These are phyloP conservation scores for Saguinus midas DNA, from an alignment of 2,113 vertebrate genomes.

Conservation along the genomic window DNA sequence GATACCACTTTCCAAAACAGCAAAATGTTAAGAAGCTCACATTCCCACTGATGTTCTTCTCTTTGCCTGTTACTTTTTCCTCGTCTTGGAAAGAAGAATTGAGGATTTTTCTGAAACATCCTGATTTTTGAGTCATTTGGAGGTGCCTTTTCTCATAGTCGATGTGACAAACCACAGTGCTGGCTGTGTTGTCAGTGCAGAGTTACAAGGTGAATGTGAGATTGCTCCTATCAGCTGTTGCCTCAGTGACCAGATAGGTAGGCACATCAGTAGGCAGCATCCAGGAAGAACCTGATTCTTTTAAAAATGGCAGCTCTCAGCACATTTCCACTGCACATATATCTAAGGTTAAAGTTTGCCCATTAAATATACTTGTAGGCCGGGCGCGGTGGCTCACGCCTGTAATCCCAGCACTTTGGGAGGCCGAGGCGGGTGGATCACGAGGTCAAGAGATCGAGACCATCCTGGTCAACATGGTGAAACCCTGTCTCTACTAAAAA, in stretches of 20 bases:
- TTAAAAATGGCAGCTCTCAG: not conserved
- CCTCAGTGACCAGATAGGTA: not conserved
- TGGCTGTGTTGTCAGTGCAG: not conserved
- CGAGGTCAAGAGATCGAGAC: too few species aligned
- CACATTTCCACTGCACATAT: not conserved
- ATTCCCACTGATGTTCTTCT: not conserved
- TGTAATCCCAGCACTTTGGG: too few species aligned
- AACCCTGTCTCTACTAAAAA: too few species aligned
- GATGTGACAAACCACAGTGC: not conserved
- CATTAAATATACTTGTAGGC: not conserved
- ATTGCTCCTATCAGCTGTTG: too few species aligned
- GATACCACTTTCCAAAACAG: not conserved
- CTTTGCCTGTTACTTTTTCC: not conserved
- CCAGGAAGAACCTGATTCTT: not conserved
- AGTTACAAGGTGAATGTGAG: not conserved
- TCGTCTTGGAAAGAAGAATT: not conserved
- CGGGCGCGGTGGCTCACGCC: too few species aligned
- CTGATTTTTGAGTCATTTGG: not conserved
- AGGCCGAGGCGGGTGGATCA: too few species aligned
- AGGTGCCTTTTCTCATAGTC: not conserved
- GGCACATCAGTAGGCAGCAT: rapidly evolving
- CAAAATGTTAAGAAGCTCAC: not conserved
- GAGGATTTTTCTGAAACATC: constrained; percentile 30
- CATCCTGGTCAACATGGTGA: too few species aligned
- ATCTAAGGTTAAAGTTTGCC: not conserved